Conservation (phyloP, 1,140 invertebrate genomes). For the Neodiprion fabricii region DNA sequence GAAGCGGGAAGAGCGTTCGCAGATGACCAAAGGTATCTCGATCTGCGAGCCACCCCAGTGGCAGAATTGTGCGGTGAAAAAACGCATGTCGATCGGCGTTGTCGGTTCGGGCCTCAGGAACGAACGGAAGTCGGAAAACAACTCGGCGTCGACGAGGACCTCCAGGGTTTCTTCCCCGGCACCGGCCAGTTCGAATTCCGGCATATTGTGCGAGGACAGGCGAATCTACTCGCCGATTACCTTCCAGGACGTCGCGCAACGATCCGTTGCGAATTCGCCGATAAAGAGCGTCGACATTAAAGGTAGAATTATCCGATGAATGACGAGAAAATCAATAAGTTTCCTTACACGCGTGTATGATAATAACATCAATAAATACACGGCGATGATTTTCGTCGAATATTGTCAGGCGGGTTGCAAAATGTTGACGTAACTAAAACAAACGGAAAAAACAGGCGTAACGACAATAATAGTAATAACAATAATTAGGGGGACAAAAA, state of each 20-base stretch:
- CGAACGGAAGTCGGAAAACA: slow-evolving; percentile 22
- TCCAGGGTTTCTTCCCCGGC: slow-evolving; percentile 46
- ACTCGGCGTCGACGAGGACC: slow-evolving; percentile 38
- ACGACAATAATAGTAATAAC: no score
- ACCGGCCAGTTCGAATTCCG: slow-evolving; percentile 40
- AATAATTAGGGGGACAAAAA: no score
- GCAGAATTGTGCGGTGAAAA: slow-evolving; percentile 43
- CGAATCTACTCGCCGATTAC: slow-evolving; percentile 84
- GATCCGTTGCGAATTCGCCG: slow-evolving; percentile 78
- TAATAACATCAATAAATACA: slow-evolving; percentile 41
- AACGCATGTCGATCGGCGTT: slow-evolving; percentile 38
- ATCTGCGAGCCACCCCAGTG: slow-evolving; percentile 57
- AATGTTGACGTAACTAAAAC: no score
- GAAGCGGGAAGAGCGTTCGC: slow-evolving; percentile 68
- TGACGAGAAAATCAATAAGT: slow-evolving; percentile 41
- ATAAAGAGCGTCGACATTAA: slow-evolving; percentile 55
- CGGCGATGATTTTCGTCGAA: no score
- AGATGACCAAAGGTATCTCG: slow-evolving; percentile 54
- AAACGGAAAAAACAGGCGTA: no score
- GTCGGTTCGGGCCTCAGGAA: slow-evolving; percentile 28
- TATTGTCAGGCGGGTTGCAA: no score
- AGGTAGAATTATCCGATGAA: slow-evolving; percentile 44
- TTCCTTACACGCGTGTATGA: slow-evolving; percentile 5
- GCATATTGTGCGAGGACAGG: slow-evolving; percentile 61
- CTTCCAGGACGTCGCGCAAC: slow-evolving; percentile 79